Evolutionary conservation across 2,797 vertebrate genomes (phyloP), one percentile per base, ranked within the genome.

Genomic region (Gambelia wislizenii): DNA sequence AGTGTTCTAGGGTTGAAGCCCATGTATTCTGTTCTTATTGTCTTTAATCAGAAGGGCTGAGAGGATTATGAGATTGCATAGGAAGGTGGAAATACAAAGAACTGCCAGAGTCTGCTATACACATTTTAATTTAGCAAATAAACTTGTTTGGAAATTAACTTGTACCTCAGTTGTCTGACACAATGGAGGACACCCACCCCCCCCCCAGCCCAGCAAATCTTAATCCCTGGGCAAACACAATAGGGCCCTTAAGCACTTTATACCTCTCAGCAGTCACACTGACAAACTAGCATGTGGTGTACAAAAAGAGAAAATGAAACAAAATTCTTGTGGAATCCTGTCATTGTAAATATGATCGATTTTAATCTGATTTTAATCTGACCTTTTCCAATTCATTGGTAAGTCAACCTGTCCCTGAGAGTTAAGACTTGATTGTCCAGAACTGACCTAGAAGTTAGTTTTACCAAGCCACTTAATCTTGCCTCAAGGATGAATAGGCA

Each of bases 401-500:
- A 79, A 52, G 47, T 42, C 27, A 85, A 4, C 25, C 69, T 72
- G 33, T 20, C 67, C 20, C 56, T 72, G 64, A 72, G n/a, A 42
- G 56, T 56, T 78, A 75, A 75, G 44, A 67, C 18, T 42, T 82
- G 78, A 61, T 75, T 75, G 25, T 2, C 44, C n/a, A 82, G 56
- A 52, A 86, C 6, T 74, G 33, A 79, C n/a, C 54, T 56, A 69
- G 81, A 44, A 56, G 4, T 44, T 70, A 36, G 30, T 30, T 36
- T 70, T 84, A 54, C 2, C 20, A 9, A 44, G n/a, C n/a, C 27
- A 14, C 47, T 56, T 78, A 59, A 36, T 42, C 56, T 44, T 83
- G 64, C 88, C 54, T 83, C 78, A 67, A 86, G 7, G 84, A 42
- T 64, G 70, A 67, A 52, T 42, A 33, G 56, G 54, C 91, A 70